A percentile compares a stretch with the other conserved stretches of the same genome.
Conservation (phyloP, 2,113 vertebrate species). For the Hypomesus transpacificus region DNA sequence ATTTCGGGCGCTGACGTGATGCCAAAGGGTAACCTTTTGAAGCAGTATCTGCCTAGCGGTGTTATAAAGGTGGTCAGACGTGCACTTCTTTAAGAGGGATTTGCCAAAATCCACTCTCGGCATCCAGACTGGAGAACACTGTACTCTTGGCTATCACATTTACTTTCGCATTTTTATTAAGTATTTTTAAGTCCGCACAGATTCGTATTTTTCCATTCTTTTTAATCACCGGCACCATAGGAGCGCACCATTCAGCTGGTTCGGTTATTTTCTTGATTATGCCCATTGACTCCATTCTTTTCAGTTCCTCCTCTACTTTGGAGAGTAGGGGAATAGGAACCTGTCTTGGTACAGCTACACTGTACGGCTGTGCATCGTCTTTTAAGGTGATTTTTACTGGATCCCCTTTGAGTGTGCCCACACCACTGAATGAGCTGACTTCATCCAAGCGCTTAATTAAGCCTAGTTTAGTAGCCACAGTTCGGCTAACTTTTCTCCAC, state of each 20-base stretch:
- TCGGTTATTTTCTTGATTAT: neutral
- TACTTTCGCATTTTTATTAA: too few relatives aligned
- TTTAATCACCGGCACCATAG: neutral
- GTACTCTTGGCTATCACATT: too few relatives aligned
- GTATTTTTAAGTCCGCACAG: too few relatives aligned
- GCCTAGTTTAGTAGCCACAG: neutral
- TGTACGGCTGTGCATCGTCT: too few relatives aligned
- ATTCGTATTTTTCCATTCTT: neutral
- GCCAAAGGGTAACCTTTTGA: neutral
- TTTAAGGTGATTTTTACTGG: too few relatives aligned
- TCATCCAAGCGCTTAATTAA: neutral
- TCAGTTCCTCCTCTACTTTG: neutral
- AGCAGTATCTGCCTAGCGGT: neutral
- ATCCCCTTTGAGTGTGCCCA: too few relatives aligned
- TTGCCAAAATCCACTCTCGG: conserved; percentile 22
- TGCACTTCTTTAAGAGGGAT: conserved; percentile 1
- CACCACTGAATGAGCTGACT: too few relatives aligned
- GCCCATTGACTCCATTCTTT: neutral
- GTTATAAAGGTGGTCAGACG: conserved; percentile 20
- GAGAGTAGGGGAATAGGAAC: neutral
- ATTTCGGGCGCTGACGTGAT: conserved; percentile 11
- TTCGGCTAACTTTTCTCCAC: neutral
- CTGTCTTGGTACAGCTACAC: neutral
- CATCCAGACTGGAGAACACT: conserved; percentile 19
- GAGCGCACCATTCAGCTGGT: neutral